A percentile compares a stretch with the other conserved stretches of the same genome.
phyloP scores from a whole-genome alignment of 1,140 invertebrate genomes.

The Saccostrea echinata region DNA sequence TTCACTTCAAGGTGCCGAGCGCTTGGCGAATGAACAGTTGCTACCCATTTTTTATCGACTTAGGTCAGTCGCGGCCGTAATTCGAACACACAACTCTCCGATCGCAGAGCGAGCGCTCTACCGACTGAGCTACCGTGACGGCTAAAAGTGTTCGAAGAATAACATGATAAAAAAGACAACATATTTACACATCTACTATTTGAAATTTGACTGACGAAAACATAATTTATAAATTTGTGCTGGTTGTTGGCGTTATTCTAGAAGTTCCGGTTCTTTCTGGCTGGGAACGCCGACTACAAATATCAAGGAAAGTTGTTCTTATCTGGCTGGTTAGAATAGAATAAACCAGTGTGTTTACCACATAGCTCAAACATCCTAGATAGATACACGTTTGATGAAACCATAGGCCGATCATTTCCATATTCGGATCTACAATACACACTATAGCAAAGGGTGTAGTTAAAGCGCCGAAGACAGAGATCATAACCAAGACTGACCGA shows the following conservation, averaged over 20 bases:
- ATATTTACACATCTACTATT: too few species aligned
- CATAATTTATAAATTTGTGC: too few species aligned
- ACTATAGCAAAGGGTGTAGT: background rate
- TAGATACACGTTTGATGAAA: background rate
- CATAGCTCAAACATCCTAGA: background rate
- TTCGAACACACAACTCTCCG: too few species aligned
- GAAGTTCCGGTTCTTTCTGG: background rate
- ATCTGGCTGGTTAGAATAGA: background rate
- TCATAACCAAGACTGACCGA: background rate
- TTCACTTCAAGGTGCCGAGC: too few species aligned
- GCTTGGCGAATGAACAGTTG: too few species aligned
- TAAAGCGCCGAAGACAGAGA: background rate
- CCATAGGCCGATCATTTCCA: background rate
- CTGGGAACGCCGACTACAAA: background rate
- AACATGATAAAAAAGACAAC: too few species aligned
- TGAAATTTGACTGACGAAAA: too few species aligned
- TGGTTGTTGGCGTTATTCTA: background rate
- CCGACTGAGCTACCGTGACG: too few species aligned
- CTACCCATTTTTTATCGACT: too few species aligned
- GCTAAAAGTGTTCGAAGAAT: too few species aligned
- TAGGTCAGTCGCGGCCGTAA: too few species aligned
- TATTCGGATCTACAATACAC: background rate
- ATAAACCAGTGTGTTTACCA: background rate
- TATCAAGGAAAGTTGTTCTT: background rate
- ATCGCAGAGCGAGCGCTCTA: too few species aligned